Base-by-base conservation (phyloP, 2,797 vertebrate species). In the Balearica regulorum region DNA sequence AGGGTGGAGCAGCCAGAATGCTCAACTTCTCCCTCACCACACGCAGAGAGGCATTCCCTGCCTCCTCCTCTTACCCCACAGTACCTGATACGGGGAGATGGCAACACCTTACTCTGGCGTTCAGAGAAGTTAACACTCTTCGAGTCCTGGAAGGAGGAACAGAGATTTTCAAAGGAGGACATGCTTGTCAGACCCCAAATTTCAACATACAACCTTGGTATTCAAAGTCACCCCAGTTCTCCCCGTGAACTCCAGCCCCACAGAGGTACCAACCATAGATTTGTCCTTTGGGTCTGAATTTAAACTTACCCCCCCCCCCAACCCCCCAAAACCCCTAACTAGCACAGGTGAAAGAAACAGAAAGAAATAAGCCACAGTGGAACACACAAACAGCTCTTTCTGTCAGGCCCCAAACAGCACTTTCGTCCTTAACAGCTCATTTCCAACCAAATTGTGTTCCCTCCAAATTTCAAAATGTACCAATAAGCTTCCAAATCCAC, bases 71-170 rank as follows among this genome's bases (percentile, higher is more conserved):
- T n/a, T 18, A 39, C 61, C 11, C 44, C 78, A 79, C 33, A 0
- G 43, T 97, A 99, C 99, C 99, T 99, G 95, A 98, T 70, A 19
- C 93, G 89, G 72, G 92, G 87, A 76, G 96, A 53, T 71, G 98
- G 98, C 48, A 99, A 78, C 88, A 98, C 71, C 86, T 98, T 97
- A 66, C 97, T 97, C 75, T 97, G 96, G 80, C 87, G 88, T 75
- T 99, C 98, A n/a, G 98, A 94, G 49, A 98, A 92, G 53, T 98
- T 94, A 66, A 85, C 46, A 54, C 98, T 98, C 95, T 98, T 98
- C 17, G 65, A 91, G 96, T 98, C 98, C 99, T 99, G 97, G n/a
- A 83, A 96, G 76, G 53, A 93, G 68, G 90, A 96, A 65, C 18
- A 91, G 58, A 94, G 58, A 54, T 44, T 92, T 49, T 79, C 66